These are phyloP conservation scores for Calcarius lapponicus DNA, from an alignment of 2,797 vertebrate genomes.

Conservation along the genomic window DNA sequence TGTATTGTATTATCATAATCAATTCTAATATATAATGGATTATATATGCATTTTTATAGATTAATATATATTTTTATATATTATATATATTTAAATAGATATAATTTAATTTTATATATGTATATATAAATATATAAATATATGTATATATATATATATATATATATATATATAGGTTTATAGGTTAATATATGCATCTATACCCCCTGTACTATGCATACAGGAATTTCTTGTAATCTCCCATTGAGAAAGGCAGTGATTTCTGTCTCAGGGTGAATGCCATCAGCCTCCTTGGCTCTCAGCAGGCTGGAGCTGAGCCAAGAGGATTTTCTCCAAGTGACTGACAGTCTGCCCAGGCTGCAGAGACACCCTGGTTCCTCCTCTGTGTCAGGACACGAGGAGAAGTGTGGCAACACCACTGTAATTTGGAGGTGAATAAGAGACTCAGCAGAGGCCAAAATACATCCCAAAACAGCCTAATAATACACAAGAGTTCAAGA, in stretches of 20 bases:
- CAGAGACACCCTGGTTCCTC: neutral
- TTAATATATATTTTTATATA: neutral
- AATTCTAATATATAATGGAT: too few species aligned
- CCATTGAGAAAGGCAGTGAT: neutral
- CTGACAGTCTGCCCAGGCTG: neutral
- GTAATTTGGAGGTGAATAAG: neutral
- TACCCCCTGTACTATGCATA: rapidly evolving
- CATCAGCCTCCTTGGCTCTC: neutral
- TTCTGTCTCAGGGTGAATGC: neutral
- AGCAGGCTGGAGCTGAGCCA: neutral
- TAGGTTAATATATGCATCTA: too few species aligned
- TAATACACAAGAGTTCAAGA: neutral
- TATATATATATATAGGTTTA: neutral
- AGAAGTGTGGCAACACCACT: neutral
- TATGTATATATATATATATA: neutral
- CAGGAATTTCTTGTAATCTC: neutral
- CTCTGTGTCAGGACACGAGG: neutral
- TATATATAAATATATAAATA: too few species aligned
- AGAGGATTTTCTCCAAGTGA: rapidly evolving
- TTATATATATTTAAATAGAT: neutral
- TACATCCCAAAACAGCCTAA: neutral
- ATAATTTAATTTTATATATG: too few species aligned
- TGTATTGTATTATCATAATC: too few species aligned
- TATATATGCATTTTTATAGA: too few species aligned
- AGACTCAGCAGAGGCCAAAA: neutral